Evolutionary conservation across 1,140 invertebrate genomes (phyloP).

Genomic region (Bombus pascuorum): DNA sequence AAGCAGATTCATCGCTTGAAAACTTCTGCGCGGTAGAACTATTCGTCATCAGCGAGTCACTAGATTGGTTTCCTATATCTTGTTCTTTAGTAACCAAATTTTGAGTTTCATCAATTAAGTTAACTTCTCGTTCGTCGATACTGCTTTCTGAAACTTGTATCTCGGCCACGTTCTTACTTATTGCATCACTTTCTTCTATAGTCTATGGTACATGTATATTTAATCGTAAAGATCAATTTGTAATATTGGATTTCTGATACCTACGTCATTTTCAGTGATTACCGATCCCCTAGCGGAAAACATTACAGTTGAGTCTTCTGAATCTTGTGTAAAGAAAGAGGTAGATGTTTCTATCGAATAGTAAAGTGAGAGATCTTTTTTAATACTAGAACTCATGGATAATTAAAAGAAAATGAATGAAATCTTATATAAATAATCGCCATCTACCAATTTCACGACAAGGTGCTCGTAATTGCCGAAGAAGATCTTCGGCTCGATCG

Average conservation of each 20-base stretch:
- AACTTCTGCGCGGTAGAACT: background rate
- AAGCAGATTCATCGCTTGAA: background rate
- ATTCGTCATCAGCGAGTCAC: background rate
- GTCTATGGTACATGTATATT: background rate
- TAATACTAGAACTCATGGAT: background rate
- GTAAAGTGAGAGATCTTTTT: background rate
- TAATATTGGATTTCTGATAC: background rate
- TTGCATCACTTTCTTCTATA: background rate
- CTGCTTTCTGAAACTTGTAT: constrained; percentile 30
- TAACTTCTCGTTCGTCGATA: constrained; percentile 2
- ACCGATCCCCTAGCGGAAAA: constrained; percentile 48
- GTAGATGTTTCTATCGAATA: constrained; percentile 53
- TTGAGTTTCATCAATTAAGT: background rate
- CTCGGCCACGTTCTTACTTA: constrained; percentile 5
- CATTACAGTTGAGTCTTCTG: constrained; percentile 49
- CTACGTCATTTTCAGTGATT: constrained; percentile 44
- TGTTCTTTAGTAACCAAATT: background rate
- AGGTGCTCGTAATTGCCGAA: constrained; percentile 55
- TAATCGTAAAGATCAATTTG: background rate
- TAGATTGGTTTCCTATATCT: background rate
- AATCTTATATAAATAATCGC: background rate
- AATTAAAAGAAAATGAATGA: background rate
- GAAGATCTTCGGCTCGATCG: constrained; percentile 66
- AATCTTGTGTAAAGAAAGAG: constrained; percentile 57
- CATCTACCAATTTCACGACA: constrained; percentile 56